Conservation (phyloP, 2,888 invertebrate species). For the Lepidochitona cinerea region DNA sequence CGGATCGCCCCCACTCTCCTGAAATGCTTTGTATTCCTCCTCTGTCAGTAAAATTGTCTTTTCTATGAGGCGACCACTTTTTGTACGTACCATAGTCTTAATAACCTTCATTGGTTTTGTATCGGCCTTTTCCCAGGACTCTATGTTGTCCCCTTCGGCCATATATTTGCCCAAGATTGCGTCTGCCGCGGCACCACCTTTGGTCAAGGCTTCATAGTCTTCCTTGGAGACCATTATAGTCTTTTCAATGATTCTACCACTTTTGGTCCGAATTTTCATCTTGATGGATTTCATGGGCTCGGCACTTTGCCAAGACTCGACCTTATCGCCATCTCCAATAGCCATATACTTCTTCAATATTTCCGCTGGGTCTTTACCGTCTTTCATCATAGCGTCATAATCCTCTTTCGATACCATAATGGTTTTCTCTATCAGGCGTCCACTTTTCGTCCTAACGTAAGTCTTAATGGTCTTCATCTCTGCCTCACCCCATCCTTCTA, state of each 20-base stretch:
- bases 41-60: slow-evolving; percentile 66
- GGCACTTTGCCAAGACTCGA: slow-evolving; percentile 65
- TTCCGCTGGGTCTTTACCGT: slow-evolving; percentile 59
- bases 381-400: slow-evolving; percentile 62
- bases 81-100: slow-evolving; percentile 63
- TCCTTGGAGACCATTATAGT: slow-evolving; percentile 66
- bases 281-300: slow-evolving; percentile 67
- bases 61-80: slow-evolving; percentile 68
- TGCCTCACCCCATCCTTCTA: slow-evolving; percentile 68
- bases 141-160: slow-evolving; percentile 57
- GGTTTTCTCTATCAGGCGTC: slow-evolving; percentile 65
- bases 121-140: slow-evolving; percentile 64
- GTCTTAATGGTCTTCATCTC: slow-evolving; percentile 69
- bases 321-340: slow-evolving; percentile 60
- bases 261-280: slow-evolving; percentile 66
- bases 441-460: slow-evolving; percentile 68
- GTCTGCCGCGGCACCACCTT: slow-evolving; percentile 58
- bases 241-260: slow-evolving; percentile 68
- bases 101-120: slow-evolving; percentile 60
- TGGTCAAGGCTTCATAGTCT: slow-evolving; percentile 65
- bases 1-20: slow-evolving; percentile 62
- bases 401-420: slow-evolving; percentile 68
- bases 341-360: slow-evolving; percentile 65
- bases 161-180: slow-evolving; percentile 65
- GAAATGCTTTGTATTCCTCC: slow-evolving; percentile 63